Conservation (phyloP, 2,797 vertebrate genomes). For the Pelochelys cantorii region DNA sequence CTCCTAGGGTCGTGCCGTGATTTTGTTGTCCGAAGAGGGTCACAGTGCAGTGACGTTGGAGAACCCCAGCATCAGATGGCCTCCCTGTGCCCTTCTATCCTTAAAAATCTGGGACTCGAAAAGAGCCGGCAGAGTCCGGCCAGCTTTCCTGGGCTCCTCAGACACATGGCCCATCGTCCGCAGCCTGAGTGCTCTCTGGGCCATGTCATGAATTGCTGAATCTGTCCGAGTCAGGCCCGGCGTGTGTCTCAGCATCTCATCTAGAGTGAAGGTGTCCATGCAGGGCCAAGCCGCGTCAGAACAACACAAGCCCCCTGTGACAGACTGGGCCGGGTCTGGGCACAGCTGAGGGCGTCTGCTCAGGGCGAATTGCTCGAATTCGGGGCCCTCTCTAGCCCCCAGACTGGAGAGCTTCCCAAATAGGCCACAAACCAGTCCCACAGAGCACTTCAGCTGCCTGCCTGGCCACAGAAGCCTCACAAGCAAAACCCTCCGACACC, state of each 20-base stretch:
- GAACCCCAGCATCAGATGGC: background rate
- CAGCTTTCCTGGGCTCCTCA: background rate
- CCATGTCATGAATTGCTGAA: background rate
- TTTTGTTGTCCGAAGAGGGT: too few species aligned
- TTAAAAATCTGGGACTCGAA: background rate
- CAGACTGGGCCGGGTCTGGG: too few species aligned
- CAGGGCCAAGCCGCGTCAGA: background rate
- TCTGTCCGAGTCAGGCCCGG: background rate
- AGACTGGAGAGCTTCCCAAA: too few species aligned
- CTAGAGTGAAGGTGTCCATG: slow-evolving; percentile 10
- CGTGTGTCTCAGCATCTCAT: slow-evolving; percentile 13
- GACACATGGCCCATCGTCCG: background rate
- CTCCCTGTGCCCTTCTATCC: background rate
- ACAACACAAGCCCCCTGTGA: background rate
- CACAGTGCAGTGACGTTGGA: too few species aligned
- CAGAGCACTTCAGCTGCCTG: too few species aligned
- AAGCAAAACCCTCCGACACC: too few species aligned
- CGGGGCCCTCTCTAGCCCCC: too few species aligned
- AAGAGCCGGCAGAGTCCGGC: background rate
- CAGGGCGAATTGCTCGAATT: too few species aligned
- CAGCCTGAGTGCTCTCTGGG: background rate
- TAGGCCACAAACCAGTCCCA: too few species aligned
- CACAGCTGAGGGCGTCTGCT: too few species aligned
- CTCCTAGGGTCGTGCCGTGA: too few species aligned
- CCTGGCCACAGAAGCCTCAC: too few species aligned